Conservation (phyloP, 2,888 invertebrate genomes). For the Plebejus melissa region DNA sequence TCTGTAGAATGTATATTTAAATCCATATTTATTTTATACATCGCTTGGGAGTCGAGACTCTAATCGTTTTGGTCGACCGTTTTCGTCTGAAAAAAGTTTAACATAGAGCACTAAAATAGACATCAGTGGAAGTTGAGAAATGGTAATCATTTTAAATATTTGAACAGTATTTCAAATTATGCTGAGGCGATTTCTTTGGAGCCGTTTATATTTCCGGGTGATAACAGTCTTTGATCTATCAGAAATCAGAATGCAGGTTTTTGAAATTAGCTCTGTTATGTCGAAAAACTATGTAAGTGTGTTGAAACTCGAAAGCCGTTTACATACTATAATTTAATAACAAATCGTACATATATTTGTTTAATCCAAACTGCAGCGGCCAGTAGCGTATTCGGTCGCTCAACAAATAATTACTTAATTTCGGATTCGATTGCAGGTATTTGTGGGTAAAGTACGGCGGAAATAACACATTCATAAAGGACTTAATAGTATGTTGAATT, state of each 20-base stretch:
- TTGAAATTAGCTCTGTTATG: not conserved
- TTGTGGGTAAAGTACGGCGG: not conserved
- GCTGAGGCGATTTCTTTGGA: not conserved
- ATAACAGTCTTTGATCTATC: slow-evolving; percentile 3
- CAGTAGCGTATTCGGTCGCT: not conserved
- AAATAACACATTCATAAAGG: not conserved
- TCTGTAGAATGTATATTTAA: too few relatives aligned
- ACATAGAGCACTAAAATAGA: not conserved
- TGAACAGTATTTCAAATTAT: not conserved
- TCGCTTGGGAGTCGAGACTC: not conserved
- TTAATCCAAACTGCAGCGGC: not conserved
- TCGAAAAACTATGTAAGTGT: too few relatives aligned
- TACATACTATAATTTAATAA: not conserved
- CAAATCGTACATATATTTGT: not conserved
- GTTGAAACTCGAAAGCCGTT: too few relatives aligned
- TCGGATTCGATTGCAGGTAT: not conserved
- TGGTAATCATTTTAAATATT: not conserved
- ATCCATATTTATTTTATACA: too few relatives aligned
- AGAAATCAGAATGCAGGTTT: not conserved
- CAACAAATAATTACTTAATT: slow-evolving; percentile 3
- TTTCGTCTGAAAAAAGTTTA: not conserved
- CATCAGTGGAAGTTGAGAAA: slow-evolving; percentile 6
- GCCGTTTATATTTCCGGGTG: not conserved
- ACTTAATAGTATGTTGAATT: not conserved
- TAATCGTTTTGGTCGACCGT: not conserved